Conservation (phyloP, 23 tunicate genomes). For the Aplidium turbinatum region DNA sequence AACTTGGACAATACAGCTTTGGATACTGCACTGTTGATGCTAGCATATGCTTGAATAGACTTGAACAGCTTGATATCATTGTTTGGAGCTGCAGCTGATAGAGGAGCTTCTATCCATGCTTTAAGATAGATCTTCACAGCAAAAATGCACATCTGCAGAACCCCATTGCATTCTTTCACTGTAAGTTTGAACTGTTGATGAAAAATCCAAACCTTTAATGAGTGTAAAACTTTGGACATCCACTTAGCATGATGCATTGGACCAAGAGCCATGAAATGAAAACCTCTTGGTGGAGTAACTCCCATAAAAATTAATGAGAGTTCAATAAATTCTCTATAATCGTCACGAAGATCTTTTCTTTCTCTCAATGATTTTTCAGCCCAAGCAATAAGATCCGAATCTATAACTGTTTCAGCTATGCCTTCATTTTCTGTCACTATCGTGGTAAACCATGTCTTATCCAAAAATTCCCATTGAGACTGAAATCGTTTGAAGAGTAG, state of each 20-base stretch:
- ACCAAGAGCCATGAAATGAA: constrained; percentile 15
- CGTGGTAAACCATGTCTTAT: background rate
- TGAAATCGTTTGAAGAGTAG: constrained; percentile 32
- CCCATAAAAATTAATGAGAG: constrained; percentile 14
- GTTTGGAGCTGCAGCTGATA: constrained; percentile 13
- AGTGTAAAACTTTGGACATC: constrained; percentile 10
- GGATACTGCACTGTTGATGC: constrained; percentile 24
- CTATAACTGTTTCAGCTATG: background rate
- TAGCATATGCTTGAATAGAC: constrained; percentile 26
- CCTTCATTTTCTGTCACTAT: background rate
- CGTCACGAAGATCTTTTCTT: constrained; percentile 16
- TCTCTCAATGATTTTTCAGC: constrained; percentile 1
- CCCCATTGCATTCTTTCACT: constrained; percentile 11
- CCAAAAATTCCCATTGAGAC: constrained; percentile 11
- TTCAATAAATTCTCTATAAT: constrained; percentile 19
- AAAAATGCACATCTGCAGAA: constrained; percentile 5
- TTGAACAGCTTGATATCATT: too few relatives aligned
- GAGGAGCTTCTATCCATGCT: constrained; percentile 30
- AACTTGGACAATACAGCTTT: constrained; percentile 18
- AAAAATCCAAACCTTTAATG: constrained; percentile 25
- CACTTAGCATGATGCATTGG: constrained; percentile 27
- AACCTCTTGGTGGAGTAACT: constrained; percentile 12
- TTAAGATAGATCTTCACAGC: constrained; percentile 14
- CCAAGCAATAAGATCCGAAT: constrained; percentile 12
- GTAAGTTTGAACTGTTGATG: constrained; percentile 24